These are phyloP conservation scores for Lepidochitona cinerea DNA, from an alignment of 2,888 invertebrate genomes.

Conservation along the genomic window DNA sequence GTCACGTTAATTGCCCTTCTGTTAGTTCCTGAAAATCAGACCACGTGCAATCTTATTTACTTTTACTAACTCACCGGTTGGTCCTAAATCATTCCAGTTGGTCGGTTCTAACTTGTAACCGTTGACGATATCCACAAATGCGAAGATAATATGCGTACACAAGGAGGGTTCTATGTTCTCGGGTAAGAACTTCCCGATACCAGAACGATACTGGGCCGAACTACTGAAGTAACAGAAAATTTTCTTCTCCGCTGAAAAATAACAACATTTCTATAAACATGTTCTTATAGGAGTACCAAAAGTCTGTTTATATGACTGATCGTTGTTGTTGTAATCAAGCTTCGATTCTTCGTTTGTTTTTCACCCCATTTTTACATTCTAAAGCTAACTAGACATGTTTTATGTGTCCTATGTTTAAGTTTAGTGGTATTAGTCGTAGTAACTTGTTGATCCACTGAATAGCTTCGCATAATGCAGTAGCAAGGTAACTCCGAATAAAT, in stretches of 20 bases:
- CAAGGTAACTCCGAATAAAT: too few species aligned
- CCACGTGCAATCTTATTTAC: too few species aligned
- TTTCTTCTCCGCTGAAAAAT: conserved; percentile 5
- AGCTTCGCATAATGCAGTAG: too few species aligned
- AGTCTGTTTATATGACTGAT: too few species aligned
- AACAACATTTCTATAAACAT: neutral
- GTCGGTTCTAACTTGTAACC: conserved; percentile 34
- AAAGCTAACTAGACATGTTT: neutral
- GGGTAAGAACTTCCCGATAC: conserved; percentile 90
- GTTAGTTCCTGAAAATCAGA: too few species aligned
- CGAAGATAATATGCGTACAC: conserved; percentile 95
- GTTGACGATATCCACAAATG: conserved; percentile 75
- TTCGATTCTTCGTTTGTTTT: neutral
- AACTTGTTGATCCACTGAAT: too few species aligned
- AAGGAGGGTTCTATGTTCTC: conserved; percentile 94
- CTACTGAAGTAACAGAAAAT: conserved; percentile 20
- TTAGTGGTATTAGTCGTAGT: too few species aligned
- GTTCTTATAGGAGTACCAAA: neutral
- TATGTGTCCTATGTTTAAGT: too few species aligned
- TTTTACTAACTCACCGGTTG: conserved; percentile 35
- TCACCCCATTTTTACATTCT: neutral
- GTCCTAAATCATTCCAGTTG: conserved; percentile 51
- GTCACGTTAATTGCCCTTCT: too few species aligned
- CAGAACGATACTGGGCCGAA: conserved; percentile 86
- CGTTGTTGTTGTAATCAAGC: too few species aligned